These are phyloP conservation scores for Sialia sialis DNA, from an alignment of 2,113 vertebrate genomes.

Conservation along the genomic window DNA sequence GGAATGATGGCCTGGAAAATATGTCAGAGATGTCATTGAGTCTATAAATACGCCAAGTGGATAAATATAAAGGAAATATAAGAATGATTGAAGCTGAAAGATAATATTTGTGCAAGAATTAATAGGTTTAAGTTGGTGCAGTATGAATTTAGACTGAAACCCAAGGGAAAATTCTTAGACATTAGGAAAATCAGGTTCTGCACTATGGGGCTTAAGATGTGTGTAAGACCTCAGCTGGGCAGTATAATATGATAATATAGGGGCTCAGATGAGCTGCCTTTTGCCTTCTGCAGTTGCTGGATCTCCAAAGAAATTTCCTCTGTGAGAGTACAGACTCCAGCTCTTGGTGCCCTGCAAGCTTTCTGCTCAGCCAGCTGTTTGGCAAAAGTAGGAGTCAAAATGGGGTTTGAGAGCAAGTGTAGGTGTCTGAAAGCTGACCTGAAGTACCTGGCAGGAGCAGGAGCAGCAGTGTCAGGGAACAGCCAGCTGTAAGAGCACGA, in stretches of 20 bases:
- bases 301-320: neutral
- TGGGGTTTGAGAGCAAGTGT: neutral
- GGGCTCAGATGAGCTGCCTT: neutral
- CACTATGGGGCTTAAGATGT: neutral
- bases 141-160: neutral
- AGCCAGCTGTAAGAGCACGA: neutral
- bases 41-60: neutral
- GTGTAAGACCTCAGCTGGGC: neutral
- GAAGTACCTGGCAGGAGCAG: neutral
- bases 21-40: neutral
- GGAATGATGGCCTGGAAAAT: neutral
- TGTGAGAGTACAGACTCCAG: rapidly evolving
- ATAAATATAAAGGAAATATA: neutral
- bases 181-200: neutral
- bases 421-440: neutral
- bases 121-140: neutral
- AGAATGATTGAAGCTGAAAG: neutral
- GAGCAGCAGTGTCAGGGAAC: neutral
- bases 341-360: neutral
- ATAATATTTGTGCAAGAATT: neutral
- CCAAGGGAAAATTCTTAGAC: neutral
- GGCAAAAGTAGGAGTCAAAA: neutral
- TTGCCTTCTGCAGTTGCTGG: neutral
- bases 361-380: neutral
- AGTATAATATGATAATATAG: neutral